These are phyloP conservation scores for Acanthochromis polyacanthus DNA, from an alignment of 2,113 vertebrate species.

Conservation along the genomic window DNA sequence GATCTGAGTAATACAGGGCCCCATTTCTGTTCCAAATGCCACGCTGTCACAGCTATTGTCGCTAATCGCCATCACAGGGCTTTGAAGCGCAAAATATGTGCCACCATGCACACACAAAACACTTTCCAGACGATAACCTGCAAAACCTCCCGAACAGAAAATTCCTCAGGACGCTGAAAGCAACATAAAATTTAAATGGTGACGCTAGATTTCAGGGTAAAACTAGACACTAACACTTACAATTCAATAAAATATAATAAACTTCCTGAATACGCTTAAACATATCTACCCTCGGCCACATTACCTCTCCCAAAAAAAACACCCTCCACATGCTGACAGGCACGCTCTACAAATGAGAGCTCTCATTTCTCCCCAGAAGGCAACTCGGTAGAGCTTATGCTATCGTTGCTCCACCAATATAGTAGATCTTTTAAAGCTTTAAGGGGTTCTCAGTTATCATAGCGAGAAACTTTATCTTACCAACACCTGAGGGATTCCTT, in stretches of 20 bases:
- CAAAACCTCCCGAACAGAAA: constrained; percentile 7
- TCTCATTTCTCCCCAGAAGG: constrained; percentile 46
- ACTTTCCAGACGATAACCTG: constrained; percentile 10
- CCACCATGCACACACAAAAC: constrained; percentile 13
- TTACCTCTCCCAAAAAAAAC: constrained; percentile 1
- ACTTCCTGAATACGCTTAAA: constrained; percentile 1
- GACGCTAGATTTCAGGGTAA: constrained; percentile 2
- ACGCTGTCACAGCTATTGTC: constrained; percentile 25
- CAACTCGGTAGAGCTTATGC: constrained; percentile 17
- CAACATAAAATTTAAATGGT: neutral
- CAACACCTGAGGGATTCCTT: constrained; percentile 20
- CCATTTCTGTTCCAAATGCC: constrained; percentile 40
- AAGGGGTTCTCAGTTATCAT: constrained; percentile 20
- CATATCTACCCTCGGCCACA: constrained; percentile 5
- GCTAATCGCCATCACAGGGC: constrained; percentile 44
- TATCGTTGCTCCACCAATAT: constrained; percentile 22
- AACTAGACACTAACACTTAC: constrained; percentile 1
- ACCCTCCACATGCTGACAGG: neutral
- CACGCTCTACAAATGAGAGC: constrained; percentile 18
- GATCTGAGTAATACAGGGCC: constrained; percentile 4
- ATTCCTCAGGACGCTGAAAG: neutral
- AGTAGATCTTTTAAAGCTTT: constrained; percentile 20
- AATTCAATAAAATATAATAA: constrained; percentile 20
- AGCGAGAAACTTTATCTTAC: constrained; percentile 26
- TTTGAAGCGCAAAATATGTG: constrained; percentile 29